Conservation (phyloP, 2,797 vertebrate species). For the Pelobates cultripes region DNA sequence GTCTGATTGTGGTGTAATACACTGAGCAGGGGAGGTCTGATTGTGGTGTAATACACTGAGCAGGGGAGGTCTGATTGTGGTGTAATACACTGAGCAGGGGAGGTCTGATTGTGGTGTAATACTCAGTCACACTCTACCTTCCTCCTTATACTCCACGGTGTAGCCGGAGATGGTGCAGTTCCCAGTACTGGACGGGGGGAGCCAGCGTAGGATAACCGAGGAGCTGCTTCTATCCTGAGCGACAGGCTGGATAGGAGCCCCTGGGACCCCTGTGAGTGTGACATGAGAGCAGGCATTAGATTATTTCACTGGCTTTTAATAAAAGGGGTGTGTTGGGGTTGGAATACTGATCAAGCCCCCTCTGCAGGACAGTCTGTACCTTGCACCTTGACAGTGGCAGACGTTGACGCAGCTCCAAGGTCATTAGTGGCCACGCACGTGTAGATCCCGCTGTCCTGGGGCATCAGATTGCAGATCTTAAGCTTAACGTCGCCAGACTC, state of each 20-base stretch:
- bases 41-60: neutral
- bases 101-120: neutral
- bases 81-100: neutral
- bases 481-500: slow-evolving; percentile 92
- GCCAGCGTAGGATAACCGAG: slow-evolving; percentile 92
- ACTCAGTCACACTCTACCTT: slow-evolving; percentile 73
- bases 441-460: slow-evolving; percentile 97
- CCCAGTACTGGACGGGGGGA: slow-evolving; percentile 87
- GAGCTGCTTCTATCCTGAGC: slow-evolving; percentile 94
- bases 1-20: neutral
- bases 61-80: neutral
- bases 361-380: slow-evolving; percentile 67
- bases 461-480: slow-evolving; percentile 97
- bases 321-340: too few species aligned
- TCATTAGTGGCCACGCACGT: slow-evolving; percentile 93
- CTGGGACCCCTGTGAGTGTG: slow-evolving; percentile 83
- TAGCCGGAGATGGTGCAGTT: slow-evolving; percentile 93
- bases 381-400: slow-evolving; percentile 96
- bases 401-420: slow-evolving; percentile 87
- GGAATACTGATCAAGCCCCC: neutral
- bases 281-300: slow-evolving; percentile 2
- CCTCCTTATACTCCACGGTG: slow-evolving; percentile 92
- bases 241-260: slow-evolving; percentile 88
- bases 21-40: neutral
- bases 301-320: too few species aligned